Evolutionary conservation across 2,888 invertebrate genomes (phyloP).

Genomic region (Rhyacophila evoluta): DNA sequence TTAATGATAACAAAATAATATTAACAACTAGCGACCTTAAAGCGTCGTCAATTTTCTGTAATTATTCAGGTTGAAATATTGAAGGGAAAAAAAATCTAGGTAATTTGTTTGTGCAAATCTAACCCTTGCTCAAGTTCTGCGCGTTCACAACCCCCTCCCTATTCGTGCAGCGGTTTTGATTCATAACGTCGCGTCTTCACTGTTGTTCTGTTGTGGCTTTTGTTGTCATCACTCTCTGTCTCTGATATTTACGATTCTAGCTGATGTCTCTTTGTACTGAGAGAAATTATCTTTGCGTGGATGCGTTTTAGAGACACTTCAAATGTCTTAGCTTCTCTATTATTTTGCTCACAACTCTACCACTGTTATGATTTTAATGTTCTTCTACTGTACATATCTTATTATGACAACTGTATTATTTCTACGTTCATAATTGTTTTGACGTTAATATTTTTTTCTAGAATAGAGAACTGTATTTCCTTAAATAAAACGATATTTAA

Average conservation of each 20-base stretch:
- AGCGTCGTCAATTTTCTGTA: no score
- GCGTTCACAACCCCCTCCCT: neutral
- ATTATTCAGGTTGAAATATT: no score
- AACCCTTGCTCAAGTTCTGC: neutral
- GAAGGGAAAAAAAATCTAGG: no score
- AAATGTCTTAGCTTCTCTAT: neutral
- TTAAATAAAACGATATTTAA: no score
- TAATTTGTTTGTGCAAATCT: no score
- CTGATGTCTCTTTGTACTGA: slow-evolving; percentile 16
- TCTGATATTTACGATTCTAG: slow-evolving; percentile 18
- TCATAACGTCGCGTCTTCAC: slow-evolving; percentile 4
- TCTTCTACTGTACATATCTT: neutral
- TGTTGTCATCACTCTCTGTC: slow-evolving; percentile 24
- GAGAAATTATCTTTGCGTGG: slow-evolving; percentile 22
- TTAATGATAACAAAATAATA: no score
- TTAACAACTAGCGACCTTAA: no score
- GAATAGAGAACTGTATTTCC: no score
- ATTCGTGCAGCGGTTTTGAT: slow-evolving; percentile 16
- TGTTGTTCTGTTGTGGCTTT: slow-evolving; percentile 22
- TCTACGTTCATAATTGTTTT: neutral
- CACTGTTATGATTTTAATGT: neutral
- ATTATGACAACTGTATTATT: neutral
- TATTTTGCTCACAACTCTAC: neutral
- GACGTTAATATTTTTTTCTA: no score
- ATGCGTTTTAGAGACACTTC: slow-evolving; percentile 14